Evolutionary conservation across 2,888 invertebrate genomes (phyloP).

Genomic region (Saturnia japonica): DNA sequence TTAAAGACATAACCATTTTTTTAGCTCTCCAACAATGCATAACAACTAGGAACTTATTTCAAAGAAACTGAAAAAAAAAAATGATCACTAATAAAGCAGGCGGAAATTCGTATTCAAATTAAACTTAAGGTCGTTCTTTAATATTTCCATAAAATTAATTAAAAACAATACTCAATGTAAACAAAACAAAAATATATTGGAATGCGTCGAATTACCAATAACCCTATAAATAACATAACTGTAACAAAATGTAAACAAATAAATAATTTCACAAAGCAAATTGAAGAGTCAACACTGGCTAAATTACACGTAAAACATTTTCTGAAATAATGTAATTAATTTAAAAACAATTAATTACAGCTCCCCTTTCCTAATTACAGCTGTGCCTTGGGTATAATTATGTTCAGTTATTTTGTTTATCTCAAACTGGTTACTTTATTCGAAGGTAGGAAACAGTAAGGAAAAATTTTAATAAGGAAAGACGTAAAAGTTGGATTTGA

Average conservation of each 20-base stretch:
- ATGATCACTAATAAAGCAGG: too few relatives aligned
- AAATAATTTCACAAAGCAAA: neutral
- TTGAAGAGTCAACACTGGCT: neutral
- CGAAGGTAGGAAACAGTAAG: neutral
- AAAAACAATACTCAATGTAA: too few relatives aligned
- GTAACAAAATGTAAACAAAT: neutral
- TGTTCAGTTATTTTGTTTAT: neutral
- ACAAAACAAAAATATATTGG: too few relatives aligned
- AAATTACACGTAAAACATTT: constrained; percentile 9
- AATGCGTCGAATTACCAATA: too few relatives aligned
- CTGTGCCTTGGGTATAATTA: neutral
- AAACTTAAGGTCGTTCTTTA: too few relatives aligned
- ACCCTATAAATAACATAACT: too few relatives aligned
- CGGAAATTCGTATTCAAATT: too few relatives aligned
- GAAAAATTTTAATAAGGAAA: constrained; percentile 12
- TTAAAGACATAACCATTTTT: too few relatives aligned
- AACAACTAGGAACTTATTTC: too few relatives aligned
- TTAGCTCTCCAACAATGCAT: too few relatives aligned
- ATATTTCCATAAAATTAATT: too few relatives aligned
- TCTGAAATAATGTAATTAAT: constrained; percentile 3
- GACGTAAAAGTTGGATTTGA: neutral
- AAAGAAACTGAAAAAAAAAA: too few relatives aligned
- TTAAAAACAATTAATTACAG: constrained; percentile 10
- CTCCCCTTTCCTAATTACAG: constrained; percentile 3
- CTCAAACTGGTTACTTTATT: neutral